Evolutionary conservation across 2,888 invertebrate genomes (phyloP), one percentile per base, ranked within the genome.

Genomic region (Orthosia gracilis): DNA sequence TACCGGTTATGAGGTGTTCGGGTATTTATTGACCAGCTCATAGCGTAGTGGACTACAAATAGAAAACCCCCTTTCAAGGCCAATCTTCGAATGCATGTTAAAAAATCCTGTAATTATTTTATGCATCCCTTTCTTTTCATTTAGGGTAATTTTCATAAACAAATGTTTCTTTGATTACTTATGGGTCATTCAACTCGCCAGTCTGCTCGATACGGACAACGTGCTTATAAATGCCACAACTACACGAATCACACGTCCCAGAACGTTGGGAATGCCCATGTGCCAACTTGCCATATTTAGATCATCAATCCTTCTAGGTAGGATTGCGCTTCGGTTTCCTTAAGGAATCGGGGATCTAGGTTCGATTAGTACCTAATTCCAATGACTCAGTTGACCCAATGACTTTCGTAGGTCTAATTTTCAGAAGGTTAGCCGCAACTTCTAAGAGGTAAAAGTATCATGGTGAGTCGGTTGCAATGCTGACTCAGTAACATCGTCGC

Each of bases 101-200:
- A 73, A 62, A 72, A 79, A 79, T 23, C 13, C 13, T n/a, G 13
- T n/a, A 17, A 18, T 52, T 64, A 63, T 78, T 76, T 71, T 21
- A 18, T 18, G 5, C 9, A n/a, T 4, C 3, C 0, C 45, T 50
- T n/a, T 31, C 23, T 57, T 50, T 69, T 21, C 0, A 17, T 62
- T 45, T 31, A 1, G 7, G 31, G 31, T 7, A 0, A 7, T 52
- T 57, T 57, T 17, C 18, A 3, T 31, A 4, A 9, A 31, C 4
- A 63, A 49, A 40, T 67, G 11, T 21, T 26, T 63, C 31, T 26
- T 79, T 73, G 61, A 61, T 52, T 59, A 50, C 17, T 15, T 61
- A 59, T 0, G 23, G 78, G 78, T 78, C 78, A 78, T 78, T 78
- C 68, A 78, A 74, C 78, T 66, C 59, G n/a, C 1, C 45, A 5